Conservation (phyloP, 2,797 vertebrate species). For the Urocyon cinereoargenteus region DNA sequence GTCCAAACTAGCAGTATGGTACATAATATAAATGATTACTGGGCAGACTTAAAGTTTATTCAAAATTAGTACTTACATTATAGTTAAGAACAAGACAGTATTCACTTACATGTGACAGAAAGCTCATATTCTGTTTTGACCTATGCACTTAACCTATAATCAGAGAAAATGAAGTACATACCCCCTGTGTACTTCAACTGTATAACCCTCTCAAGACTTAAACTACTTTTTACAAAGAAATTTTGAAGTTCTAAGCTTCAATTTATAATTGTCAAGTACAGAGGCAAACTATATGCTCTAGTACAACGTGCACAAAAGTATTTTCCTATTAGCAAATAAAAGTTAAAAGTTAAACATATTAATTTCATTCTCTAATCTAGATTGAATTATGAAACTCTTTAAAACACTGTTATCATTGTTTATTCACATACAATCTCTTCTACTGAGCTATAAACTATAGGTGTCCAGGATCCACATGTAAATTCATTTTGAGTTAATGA, state of each 20-base stretch:
- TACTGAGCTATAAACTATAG: background rate
- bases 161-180: background rate
- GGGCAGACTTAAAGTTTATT: background rate
- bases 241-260: background rate
- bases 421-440: background rate
- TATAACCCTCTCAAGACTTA: background rate
- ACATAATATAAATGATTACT: background rate
- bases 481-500: slow-evolving; percentile 12
- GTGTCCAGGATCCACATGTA: background rate
- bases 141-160: background rate
- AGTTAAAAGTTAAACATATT: background rate
- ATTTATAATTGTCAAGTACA: background rate
- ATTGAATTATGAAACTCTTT: background rate
- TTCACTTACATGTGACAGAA: background rate
- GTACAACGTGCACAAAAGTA: background rate
- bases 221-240: slow-evolving; percentile 12
- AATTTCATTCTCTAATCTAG: background rate
- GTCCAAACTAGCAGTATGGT: background rate
- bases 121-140: background rate
- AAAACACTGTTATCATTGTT: background rate
- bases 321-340: background rate
- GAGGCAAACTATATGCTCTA: background rate
- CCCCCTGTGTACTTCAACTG: background rate
- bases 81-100: background rate
- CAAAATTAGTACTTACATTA: slow-evolving; percentile 13